phyloP scores from a whole-genome alignment of 2,888 invertebrate species.

The Euzetes globulus region DNA sequence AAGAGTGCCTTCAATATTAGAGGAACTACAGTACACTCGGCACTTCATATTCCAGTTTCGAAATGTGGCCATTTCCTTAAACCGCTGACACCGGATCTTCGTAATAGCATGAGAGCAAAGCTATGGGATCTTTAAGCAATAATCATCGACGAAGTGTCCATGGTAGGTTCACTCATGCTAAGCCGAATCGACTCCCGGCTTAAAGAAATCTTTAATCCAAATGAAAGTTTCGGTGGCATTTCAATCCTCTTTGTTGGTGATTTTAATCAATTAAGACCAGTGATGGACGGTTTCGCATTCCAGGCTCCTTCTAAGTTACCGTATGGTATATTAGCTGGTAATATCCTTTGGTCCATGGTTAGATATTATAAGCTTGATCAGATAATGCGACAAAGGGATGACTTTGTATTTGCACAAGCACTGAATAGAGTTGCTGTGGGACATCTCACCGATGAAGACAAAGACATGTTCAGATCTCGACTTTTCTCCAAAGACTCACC shows the following conservation, averaged over 20 bases:
- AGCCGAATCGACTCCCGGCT: constrained; percentile 43
- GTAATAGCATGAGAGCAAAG: too few species aligned
- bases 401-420: constrained; percentile 36
- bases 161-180: constrained; percentile 42
- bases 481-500: background rate
- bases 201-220: constrained; percentile 43
- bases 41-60: too few species aligned
- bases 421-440: constrained; percentile 39
- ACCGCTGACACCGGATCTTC: too few species aligned
- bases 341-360: background rate
- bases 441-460: background rate
- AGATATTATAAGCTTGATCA: constrained; percentile 35
- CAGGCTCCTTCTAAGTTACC: background rate
- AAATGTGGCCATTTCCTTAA: too few species aligned
- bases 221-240: constrained; percentile 44
- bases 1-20: constrained; percentile 43
- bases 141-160: constrained; percentile 42
- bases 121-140: constrained; percentile 37
- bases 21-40: constrained; percentile 43
- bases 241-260: constrained; percentile 46
- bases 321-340: background rate
- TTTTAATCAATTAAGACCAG: constrained; percentile 34
- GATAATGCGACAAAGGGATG: constrained; percentile 40
- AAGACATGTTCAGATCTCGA: background rate
- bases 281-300: constrained; percentile 29